These are phyloP conservation scores for Tyrophagus putrescentiae DNA, from an alignment of 1,140 invertebrate genomes.

Conservation along the genomic window DNA sequence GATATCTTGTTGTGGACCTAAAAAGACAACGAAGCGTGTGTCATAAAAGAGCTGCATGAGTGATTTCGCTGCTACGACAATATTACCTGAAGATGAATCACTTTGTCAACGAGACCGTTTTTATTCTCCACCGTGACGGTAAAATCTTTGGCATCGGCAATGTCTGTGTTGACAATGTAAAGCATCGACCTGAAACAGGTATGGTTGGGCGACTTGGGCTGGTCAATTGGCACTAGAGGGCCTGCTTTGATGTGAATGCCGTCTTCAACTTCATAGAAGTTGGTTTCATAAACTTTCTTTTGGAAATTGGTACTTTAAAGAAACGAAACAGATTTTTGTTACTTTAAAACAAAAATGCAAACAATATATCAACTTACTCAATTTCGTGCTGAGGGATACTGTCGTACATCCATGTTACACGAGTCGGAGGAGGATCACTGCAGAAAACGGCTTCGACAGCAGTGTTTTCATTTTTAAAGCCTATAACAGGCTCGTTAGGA, in stretches of 20 bases:
- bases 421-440: background rate
- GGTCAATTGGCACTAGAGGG: background rate
- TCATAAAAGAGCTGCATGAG: background rate
- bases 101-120: background rate
- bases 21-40: background rate
- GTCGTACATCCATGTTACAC: constrained; percentile 8
- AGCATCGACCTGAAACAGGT: background rate
- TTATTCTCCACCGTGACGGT: background rate
- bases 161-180: background rate
- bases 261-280: background rate
- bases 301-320: background rate
- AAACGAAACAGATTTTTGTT: background rate
- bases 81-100: constrained; percentile 4
- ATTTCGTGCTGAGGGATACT: background rate
- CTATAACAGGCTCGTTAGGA: background rate
- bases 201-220: background rate
- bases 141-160: background rate
- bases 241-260: background rate
- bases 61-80: background rate
- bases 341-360: background rate
- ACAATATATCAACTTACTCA: background rate
- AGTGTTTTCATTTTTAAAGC: background rate
- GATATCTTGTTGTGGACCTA: background rate
- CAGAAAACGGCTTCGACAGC: background rate
- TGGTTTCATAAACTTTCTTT: background rate